phyloP scores from a whole-genome alignment of 2,113 vertebrate genomes.

The Ellobius talpinus region DNA sequence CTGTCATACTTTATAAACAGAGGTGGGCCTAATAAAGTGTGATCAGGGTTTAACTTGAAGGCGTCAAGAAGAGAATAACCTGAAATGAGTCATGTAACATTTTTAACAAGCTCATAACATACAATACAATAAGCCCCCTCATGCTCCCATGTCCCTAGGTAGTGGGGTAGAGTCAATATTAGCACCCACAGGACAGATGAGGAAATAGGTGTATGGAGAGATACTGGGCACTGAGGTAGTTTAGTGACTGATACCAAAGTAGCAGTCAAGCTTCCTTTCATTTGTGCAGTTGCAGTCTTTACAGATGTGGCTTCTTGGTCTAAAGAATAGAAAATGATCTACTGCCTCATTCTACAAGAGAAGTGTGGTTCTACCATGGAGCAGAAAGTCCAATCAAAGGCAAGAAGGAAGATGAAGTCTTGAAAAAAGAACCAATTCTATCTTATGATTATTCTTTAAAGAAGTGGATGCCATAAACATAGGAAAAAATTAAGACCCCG shows the following conservation, averaged over 20 bases:
- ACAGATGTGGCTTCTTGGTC: not conserved
- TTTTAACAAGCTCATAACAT: not conserved
- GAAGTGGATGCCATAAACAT: not conserved
- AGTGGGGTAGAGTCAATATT: not conserved
- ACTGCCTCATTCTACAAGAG: not conserved
- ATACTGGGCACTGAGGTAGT: not conserved
- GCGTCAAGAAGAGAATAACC: not conserved
- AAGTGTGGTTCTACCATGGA: not conserved
- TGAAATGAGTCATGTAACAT: not conserved
- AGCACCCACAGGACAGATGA: not conserved
- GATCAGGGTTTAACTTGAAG: slow-evolving; percentile 23
- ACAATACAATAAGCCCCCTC: not conserved
- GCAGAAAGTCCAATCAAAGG: slow-evolving; percentile 1
- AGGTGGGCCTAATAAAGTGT: not conserved
- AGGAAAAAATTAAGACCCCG: not conserved
- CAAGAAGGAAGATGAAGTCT: not conserved
- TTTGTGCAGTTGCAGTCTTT: not conserved
- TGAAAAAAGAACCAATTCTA: not conserved
- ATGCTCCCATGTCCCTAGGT: not conserved
- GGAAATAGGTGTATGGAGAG: not conserved
- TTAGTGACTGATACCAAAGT: not conserved
- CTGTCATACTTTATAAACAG: not conserved
- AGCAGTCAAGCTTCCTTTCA: not conserved
- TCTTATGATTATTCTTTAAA: not conserved
- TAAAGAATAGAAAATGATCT: not conserved